A percentile compares a stretch with the other conserved stretches of the same genome.
phyloP scores from a whole-genome alignment of 2,888 invertebrate species.

The Parnassius orleans region DNA sequence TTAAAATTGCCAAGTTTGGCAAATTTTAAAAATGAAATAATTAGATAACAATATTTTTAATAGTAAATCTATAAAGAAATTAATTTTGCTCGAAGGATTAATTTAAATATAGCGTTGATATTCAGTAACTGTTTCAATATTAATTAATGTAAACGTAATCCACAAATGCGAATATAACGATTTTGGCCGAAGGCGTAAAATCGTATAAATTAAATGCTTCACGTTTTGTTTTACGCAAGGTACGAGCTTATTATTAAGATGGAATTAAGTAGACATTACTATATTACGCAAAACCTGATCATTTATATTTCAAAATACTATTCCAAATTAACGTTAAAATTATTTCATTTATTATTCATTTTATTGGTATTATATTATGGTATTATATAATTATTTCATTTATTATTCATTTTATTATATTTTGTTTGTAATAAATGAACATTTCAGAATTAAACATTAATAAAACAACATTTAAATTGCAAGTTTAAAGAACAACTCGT shows the following conservation, averaged over 20 bases:
- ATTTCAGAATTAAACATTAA: no score
- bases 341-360: conserved; percentile 2
- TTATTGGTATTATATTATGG: no score
- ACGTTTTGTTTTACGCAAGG: conserved; percentile 39
- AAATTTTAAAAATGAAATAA: no score
- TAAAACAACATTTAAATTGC: no score
- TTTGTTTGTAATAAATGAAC: no score
- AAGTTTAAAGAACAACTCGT: no score
- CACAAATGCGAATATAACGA: conserved; percentile 30
- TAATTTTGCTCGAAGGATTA: no score
- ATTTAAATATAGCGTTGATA: conserved; percentile 8
- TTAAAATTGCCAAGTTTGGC: no score
- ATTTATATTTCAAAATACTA: conserved; percentile 8
- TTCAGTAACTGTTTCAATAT: conserved; percentile 15
- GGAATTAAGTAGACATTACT: conserved; percentile 17
- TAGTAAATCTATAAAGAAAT: no score
- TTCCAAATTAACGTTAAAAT: conserved; percentile 13
- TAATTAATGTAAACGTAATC: conserved; percentile 22
- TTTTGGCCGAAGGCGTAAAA: conserved; percentile 44
- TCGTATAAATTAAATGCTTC: conserved; percentile 41
- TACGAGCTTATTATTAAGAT: conserved; percentile 37
- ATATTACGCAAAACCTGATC: conserved; percentile 32
- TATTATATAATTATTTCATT: conserved; percentile 12
- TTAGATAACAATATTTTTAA: no score
- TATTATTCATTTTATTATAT: neutral